Percentiles rank a stretch among this genome's conserved stretches.
Evolutionary conservation across 2,888 invertebrate genomes (phyloP).

Genomic region (Trissolcus japonicus): DNA sequence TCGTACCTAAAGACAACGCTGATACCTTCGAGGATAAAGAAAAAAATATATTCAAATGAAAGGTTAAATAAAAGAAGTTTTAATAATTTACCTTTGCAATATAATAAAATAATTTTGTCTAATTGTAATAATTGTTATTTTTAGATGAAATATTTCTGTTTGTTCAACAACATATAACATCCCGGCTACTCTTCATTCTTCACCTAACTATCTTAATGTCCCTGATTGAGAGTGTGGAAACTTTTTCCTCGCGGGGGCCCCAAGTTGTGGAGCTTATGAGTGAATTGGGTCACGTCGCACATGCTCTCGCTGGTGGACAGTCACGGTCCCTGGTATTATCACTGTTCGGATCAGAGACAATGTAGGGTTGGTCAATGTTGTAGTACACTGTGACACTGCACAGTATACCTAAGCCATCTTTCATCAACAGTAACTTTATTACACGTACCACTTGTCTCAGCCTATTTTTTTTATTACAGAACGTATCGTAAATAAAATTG

Average conservation of each 20-base stretch:
- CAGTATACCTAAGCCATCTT: conserved; percentile 19
- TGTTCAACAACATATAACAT: conserved; percentile 44
- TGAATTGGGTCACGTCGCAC: conserved; percentile 69
- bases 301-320: conserved; percentile 52
- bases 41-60: conserved; percentile 7
- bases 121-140: not conserved
- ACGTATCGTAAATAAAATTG: no score
- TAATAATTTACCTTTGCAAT: no score
- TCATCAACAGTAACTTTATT: conserved; percentile 5
- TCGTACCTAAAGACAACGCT: conserved; percentile 23
- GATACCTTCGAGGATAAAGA: conserved; percentile 18
- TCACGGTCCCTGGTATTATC: conserved; percentile 40
- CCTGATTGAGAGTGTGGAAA: conserved; percentile 52
- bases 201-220: conserved; percentile 44
- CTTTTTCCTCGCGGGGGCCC: conserved; percentile 44
- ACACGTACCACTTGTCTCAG: not conserved
- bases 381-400: conserved; percentile 17
- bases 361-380: conserved; percentile 34
- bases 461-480: no score
- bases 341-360: conserved; percentile 25
- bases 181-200: conserved; percentile 41
- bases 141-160: conserved; percentile 31
- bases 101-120: no score
- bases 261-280: conserved; percentile 62
- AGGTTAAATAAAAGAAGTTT: not conserved